Evolutionary conservation across 1,140 invertebrate genomes (phyloP).

Genomic region (Venturia canescens): DNA sequence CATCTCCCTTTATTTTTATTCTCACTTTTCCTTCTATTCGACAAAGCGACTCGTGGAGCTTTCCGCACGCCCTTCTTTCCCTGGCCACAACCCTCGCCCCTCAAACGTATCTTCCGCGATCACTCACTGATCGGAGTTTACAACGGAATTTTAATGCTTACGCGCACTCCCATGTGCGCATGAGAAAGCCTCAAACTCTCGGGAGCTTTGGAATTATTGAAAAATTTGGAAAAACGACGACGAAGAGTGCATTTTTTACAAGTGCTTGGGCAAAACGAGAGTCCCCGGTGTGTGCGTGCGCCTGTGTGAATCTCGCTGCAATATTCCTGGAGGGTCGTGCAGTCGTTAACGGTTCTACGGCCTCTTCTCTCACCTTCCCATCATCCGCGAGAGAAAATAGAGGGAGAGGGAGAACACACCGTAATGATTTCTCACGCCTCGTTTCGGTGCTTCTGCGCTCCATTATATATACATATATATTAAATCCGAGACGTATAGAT

Average conservation of each 20-base stretch:
- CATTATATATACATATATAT: constrained; percentile 21
- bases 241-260: not conserved
- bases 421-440: constrained; percentile 38
- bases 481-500: not conserved
- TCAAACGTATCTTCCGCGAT: not conserved
- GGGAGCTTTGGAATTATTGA: constrained; percentile 44
- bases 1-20: too few species aligned
- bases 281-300: not conserved
- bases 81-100: not conserved
- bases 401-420: constrained; percentile 31
- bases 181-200: not conserved
- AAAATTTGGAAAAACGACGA: constrained; percentile 23
- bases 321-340: constrained; percentile 36
- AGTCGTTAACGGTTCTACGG: constrained; percentile 44
- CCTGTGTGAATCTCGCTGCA: not conserved
- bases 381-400: constrained; percentile 17
- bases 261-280: not conserved
- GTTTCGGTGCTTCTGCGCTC: constrained; percentile 30
- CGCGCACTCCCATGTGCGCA: too few species aligned
- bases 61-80: not conserved
- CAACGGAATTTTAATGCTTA: not conserved
- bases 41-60: not conserved
- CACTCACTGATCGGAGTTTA: not conserved
- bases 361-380: constrained; percentile 40
- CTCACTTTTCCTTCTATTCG: not conserved